Evolutionary conservation across 2,797 vertebrate species (phyloP).

Genomic region (Botia kubotai): DNA sequence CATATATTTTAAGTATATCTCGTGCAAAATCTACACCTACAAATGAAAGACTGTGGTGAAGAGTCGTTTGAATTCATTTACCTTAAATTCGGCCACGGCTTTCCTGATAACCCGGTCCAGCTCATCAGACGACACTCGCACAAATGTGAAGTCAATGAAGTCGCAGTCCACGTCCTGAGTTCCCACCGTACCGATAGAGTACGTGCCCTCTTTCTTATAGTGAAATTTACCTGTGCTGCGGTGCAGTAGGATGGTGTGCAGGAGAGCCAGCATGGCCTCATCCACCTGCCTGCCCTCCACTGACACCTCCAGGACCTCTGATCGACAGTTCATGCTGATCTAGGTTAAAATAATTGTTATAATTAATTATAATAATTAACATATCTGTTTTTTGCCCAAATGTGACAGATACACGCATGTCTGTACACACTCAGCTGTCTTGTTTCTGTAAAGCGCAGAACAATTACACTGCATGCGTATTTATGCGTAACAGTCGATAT

Average conservation of each 20-base stretch:
- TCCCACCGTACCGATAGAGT: constrained; percentile 96
- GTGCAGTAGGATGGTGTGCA: constrained; percentile 94
- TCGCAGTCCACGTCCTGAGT: constrained; percentile 95
- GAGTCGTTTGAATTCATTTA: constrained; percentile 48
- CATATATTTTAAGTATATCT: too few relatives aligned
- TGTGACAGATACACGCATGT: neutral
- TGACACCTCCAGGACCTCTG: constrained; percentile 93
- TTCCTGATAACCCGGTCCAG: constrained; percentile 92
- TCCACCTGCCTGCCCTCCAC: constrained; percentile 96
- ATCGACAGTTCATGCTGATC: constrained; percentile 91
- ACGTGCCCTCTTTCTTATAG: constrained; percentile 98
- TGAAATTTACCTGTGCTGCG: constrained; percentile 98
- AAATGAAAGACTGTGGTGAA: too few relatives aligned
- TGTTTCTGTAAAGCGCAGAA: neutral
- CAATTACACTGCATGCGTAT: neutral
- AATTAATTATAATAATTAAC: too few relatives aligned
- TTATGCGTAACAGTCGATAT: neutral
- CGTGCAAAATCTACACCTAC: too few relatives aligned
- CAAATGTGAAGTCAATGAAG: constrained; percentile 95
- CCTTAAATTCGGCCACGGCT: constrained; percentile 94
- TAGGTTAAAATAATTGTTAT: neutral
- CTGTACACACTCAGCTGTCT: neutral
- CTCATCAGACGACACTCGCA: constrained; percentile 92
- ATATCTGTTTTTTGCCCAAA: neutral
- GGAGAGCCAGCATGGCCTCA: constrained; percentile 89